Conservation (phyloP, 2,113 vertebrate genomes). For the Vidua chalybeata region DNA sequence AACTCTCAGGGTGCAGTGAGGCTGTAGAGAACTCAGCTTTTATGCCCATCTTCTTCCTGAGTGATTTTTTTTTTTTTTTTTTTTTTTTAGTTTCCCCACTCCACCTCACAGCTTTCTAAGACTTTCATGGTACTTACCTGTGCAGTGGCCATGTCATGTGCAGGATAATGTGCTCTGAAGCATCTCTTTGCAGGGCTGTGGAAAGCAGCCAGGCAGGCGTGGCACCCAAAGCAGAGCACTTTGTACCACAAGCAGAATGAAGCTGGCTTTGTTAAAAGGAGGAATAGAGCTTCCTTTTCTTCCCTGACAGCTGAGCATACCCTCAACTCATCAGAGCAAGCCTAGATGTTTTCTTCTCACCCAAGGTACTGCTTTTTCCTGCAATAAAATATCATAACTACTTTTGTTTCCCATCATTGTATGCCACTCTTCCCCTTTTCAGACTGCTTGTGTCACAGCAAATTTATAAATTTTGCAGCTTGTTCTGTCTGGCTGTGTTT, state of each 20-base stretch:
- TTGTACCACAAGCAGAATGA: not conserved
- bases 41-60: not conserved
- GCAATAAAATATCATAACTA: fast-evolving
- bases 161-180: not conserved
- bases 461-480: not conserved
- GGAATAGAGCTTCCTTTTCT: not conserved
- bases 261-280: not conserved
- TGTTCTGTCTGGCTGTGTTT: not conserved
- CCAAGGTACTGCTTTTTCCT: not conserved
- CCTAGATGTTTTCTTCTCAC: not conserved
- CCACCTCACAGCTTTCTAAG: not conserved
- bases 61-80: not conserved
- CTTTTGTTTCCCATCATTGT: not conserved
- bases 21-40: not conserved
- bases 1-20: not conserved
- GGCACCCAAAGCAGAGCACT: fast-evolving
- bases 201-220: not conserved
- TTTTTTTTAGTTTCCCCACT: not conserved
- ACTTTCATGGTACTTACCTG: not conserved
- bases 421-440: not conserved
- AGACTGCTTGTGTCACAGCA: not conserved
- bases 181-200: fast-evolving
- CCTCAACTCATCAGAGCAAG: not conserved
- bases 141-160: fast-evolving
- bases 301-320: not conserved